phyloP scores from a whole-genome alignment of 2,797 vertebrate genomes.

The Fistularia tabacaria region DNA sequence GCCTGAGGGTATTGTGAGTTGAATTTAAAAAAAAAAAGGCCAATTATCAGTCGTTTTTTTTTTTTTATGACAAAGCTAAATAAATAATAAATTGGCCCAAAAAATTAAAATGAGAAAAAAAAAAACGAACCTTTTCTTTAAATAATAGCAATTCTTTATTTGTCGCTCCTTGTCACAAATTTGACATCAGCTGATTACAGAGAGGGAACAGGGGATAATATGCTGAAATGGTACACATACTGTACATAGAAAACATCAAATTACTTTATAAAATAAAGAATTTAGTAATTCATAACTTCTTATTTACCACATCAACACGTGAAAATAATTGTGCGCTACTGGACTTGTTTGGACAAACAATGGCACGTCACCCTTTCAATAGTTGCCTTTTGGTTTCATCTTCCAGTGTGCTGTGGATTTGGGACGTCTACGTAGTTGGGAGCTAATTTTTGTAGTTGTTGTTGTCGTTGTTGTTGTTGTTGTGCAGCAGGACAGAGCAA shows the following conservation, averaged over 20 bases:
- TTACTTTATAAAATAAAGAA: conserved; percentile 71
- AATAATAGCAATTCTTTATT: conserved; percentile 75
- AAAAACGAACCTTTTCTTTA: conserved; percentile 32
- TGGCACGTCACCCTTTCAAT: conserved; percentile 62
- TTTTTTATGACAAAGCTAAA: not conserved
- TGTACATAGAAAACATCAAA: conserved; percentile 74
- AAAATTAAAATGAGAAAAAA: not conserved
- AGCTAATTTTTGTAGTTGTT: conserved; percentile 1
- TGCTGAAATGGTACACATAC: conserved; percentile 66
- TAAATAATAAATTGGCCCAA: not conserved
- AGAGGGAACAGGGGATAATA: conserved; percentile 61
- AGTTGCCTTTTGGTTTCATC: conserved; percentile 68
- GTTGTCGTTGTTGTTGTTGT: conserved; percentile 27
- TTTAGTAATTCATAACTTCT: conserved; percentile 65
- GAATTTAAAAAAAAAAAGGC: too few species aligned
- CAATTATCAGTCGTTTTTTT: too few species aligned
- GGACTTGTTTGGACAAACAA: conserved; percentile 66
- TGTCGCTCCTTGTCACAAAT: conserved; percentile 68
- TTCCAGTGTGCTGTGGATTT: conserved; percentile 41
- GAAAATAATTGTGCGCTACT: conserved; percentile 68
- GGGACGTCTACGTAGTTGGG: conserved; percentile 15
- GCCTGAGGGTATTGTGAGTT: too few species aligned
- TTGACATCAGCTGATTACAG: conserved; percentile 72
- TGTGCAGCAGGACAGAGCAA: conserved; percentile 62
- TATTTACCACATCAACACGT: conserved; percentile 67